These are phyloP conservation scores for Spatula versicolor DNA, from an alignment of 2,797 vertebrate genomes.

Conservation along the genomic window DNA sequence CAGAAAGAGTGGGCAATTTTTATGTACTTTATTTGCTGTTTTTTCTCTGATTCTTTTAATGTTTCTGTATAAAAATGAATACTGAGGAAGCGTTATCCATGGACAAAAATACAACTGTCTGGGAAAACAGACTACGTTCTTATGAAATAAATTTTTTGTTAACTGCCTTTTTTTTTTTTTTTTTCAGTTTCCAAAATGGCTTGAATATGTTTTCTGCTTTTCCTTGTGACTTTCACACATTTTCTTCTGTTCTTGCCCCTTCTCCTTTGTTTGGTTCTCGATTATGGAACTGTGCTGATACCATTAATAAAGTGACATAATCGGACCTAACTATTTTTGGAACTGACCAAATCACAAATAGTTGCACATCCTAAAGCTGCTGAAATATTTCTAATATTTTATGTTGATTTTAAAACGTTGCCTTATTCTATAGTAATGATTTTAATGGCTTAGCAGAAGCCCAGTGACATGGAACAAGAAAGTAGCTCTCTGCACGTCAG, in stretches of 20 bases:
- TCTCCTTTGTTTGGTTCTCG: background rate
- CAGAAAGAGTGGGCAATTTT: background rate
- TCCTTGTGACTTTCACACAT: background rate
- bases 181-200: background rate
- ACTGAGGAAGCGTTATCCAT: background rate
- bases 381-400: background rate
- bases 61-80: background rate
- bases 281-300: background rate
- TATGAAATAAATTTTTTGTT: background rate
- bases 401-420: background rate
- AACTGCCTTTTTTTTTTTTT: background rate
- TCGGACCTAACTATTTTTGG: background rate
- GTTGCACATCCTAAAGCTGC: background rate
- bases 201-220: background rate
- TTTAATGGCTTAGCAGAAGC: conserved; percentile 14
- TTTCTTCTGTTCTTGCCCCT: background rate
- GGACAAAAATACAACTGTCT: background rate
- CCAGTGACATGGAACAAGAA: background rate
- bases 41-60: background rate
- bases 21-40: background rate
- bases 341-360: background rate
- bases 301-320: background rate
- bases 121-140: background rate
- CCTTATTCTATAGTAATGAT: background rate
- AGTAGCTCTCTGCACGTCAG: conserved; percentile 4